Conservation (phyloP, 2,113 vertebrate species). For the Bothrops jararaca region DNA sequence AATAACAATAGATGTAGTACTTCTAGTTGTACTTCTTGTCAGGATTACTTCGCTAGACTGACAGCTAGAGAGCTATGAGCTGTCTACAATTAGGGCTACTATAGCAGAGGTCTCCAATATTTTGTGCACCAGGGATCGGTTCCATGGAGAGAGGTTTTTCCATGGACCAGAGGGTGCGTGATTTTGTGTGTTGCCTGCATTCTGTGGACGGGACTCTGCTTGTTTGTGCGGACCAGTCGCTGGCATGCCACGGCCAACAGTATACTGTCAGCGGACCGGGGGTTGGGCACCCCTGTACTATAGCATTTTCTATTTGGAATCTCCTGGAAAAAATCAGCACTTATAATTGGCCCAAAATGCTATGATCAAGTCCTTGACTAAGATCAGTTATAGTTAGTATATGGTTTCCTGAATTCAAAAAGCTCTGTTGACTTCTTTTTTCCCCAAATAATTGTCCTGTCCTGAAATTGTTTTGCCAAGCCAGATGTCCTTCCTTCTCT, state of each 20-base stretch:
- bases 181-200: too few species aligned
- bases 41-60: background rate
- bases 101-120: too few species aligned
- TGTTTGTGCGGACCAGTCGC: too few species aligned
- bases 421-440: background rate
- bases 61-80: too few species aligned
- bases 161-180: too few species aligned
- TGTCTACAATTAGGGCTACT: too few species aligned
- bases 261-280: too few species aligned
- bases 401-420: background rate
- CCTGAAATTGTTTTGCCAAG: background rate
- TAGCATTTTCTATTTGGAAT: background rate
- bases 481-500: background rate
- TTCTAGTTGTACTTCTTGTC: background rate
- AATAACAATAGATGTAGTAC: background rate
- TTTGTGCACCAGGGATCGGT: too few species aligned
- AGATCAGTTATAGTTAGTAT: background rate
- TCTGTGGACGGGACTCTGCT: too few species aligned
- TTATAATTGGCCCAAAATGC: background rate
- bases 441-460: background rate
- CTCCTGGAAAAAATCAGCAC: background rate
- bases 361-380: background rate
- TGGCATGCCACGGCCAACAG: too few species aligned
- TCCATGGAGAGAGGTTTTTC: too few species aligned
- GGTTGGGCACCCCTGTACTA: too few species aligned